Evolutionary conservation across 2,797 vertebrate genomes (phyloP).

Genomic region (Onychomys torridus): DNA sequence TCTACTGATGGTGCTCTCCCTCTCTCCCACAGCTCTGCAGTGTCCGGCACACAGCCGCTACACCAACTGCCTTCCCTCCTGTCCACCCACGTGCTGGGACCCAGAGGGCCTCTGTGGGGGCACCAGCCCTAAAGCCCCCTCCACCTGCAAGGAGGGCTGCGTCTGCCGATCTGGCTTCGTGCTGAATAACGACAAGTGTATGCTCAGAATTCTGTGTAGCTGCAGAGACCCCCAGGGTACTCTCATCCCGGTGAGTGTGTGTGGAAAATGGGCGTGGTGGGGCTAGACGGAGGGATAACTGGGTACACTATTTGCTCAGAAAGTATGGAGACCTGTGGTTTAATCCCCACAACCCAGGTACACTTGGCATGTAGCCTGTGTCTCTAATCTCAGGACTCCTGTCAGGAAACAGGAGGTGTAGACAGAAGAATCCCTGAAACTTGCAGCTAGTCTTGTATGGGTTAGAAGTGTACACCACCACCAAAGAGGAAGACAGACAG

Average conservation of each 20-base stretch:
- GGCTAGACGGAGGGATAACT: no score
- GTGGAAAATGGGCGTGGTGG: not conserved
- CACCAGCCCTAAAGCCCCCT: not conserved
- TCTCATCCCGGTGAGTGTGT: slow-evolving; percentile 88
- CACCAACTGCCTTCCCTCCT: not conserved
- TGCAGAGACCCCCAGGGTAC: not conserved
- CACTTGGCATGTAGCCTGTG: not conserved
- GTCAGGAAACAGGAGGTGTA: not conserved
- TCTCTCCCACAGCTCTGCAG: not conserved
- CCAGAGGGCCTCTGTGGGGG: not conserved
- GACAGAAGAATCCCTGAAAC: not conserved
- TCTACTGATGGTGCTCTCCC: not conserved
- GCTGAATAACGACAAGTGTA: not conserved
- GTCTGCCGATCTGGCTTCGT: not conserved
- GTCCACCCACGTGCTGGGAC: not conserved
- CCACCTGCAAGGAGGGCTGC: not conserved
- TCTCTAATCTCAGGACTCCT: not conserved
- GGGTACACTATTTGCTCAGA: not conserved
- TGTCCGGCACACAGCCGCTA: not conserved
- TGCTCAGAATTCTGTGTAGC: not conserved
- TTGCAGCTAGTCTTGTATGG: not conserved
- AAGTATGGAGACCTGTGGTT: not conserved
- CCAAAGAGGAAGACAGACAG: not conserved
- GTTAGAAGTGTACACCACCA: not conserved
- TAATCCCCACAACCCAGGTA: no score